phyloP scores from a whole-genome alignment of 2,113 vertebrate genomes.

The Collichthys lucidus region DNA sequence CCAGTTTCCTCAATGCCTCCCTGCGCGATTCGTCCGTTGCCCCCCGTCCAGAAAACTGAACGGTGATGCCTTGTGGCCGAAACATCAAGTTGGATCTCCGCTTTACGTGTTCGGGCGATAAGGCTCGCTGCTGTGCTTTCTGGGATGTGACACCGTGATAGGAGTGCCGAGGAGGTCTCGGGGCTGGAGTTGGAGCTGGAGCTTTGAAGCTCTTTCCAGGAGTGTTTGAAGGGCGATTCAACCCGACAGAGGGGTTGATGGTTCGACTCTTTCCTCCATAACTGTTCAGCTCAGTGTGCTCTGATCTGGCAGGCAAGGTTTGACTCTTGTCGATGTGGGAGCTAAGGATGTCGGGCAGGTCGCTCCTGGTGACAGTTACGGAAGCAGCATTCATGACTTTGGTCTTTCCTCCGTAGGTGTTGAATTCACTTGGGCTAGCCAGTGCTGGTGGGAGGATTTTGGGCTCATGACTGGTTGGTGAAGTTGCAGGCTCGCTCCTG shows the following conservation, averaged over 20 bases:
- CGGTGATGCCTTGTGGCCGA: slow-evolving; percentile 91
- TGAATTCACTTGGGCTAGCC: slow-evolving; percentile 61
- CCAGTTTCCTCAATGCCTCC: slow-evolving; percentile 92
- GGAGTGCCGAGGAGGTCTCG: slow-evolving; percentile 72
- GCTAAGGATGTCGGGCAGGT: slow-evolving; percentile 77
- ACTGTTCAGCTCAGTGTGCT: slow-evolving; percentile 61
- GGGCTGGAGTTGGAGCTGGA: slow-evolving; percentile 55
- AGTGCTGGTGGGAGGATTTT: slow-evolving; percentile 9
- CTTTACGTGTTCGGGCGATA: slow-evolving; percentile 69
- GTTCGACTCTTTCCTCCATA: slow-evolving; percentile 70
- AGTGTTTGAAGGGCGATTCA: background rate
- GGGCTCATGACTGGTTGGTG: slow-evolving; percentile 48
- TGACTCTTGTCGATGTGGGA: slow-evolving; percentile 67
- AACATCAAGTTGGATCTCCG: slow-evolving; percentile 83
- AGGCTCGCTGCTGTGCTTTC: slow-evolving; percentile 50
- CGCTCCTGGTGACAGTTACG: background rate
- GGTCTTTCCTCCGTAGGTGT: slow-evolving; percentile 71
- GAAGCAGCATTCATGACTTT: slow-evolving; percentile 62
- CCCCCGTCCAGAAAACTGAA: slow-evolving; percentile 92
- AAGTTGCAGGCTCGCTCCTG: slow-evolving; percentile 34
- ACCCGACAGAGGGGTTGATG: slow-evolving; percentile 25
- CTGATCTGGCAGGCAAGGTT: slow-evolving; percentile 16
- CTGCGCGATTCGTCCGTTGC: slow-evolving; percentile 89
- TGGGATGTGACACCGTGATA: slow-evolving; percentile 62
- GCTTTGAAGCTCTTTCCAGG: slow-evolving; percentile 39